A percentile compares a stretch with the other conserved stretches of the same genome.
These are phyloP conservation scores for Pangasius djambal DNA, from an alignment of 2,797 vertebrate species.

Conservation along the genomic window DNA sequence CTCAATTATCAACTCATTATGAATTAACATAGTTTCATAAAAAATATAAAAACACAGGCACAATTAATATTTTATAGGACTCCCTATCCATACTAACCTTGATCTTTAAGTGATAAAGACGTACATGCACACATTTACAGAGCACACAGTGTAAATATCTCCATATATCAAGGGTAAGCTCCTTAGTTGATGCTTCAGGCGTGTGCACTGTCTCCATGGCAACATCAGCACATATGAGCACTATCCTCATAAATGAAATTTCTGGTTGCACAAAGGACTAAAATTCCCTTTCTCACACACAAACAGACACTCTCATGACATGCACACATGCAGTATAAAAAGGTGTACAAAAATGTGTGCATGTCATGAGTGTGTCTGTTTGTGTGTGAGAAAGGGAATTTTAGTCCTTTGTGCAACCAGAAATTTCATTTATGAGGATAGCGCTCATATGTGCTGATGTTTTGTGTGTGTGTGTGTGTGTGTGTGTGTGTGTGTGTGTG, in stretches of 20 bases:
- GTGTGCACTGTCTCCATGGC: conserved; percentile 52
- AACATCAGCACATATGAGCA: conserved; percentile 45
- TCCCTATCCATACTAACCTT: neutral
- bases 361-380: neutral
- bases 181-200: conserved; percentile 35
- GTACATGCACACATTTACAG: neutral
- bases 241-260: conserved; percentile 34
- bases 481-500: conserved; percentile 7
- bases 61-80: neutral
- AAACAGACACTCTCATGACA: neutral
- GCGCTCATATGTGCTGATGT: conserved; percentile 40
- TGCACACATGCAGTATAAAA: neutral
- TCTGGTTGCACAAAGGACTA: conserved; percentile 24
- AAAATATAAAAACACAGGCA: conserved; percentile 25
- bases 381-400: neutral
- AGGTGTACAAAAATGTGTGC: no score
- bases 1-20: conserved; percentile 21
- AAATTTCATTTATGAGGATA: conserved; percentile 35
- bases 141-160: conserved; percentile 16
- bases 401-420: conserved; percentile 22
- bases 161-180: conserved; percentile 39
- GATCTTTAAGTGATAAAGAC: conserved; percentile 1
- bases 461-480: no score
- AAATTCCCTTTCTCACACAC: neutral
- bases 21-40: conserved; percentile 21